Percentiles rank a stretch among this genome's conserved stretches.
Evolutionary conservation across 2,113 vertebrate species (phyloP).

Genomic region (Rhipidura dahli): DNA sequence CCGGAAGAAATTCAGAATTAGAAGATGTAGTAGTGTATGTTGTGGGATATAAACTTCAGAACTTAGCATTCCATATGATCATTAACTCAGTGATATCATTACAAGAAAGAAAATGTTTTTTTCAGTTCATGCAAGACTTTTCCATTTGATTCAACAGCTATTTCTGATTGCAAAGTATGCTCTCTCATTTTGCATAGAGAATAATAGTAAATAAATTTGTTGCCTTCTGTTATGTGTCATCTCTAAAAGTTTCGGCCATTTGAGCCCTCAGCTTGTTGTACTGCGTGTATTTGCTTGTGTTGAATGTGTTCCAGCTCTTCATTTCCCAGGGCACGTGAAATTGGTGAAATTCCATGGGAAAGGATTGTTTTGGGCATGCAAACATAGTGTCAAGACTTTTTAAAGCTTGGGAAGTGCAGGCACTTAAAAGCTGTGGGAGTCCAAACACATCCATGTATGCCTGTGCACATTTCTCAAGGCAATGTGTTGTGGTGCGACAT

Average conservation of each 20-base stretch:
- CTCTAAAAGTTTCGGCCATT: slow-evolving; percentile 22
- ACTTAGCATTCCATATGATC: neutral
- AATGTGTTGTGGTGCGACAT: neutral
- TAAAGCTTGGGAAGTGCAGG: slow-evolving; percentile 29
- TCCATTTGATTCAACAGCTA: neutral
- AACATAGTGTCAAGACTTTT: slow-evolving; percentile 52
- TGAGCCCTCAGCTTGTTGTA: slow-evolving; percentile 51
- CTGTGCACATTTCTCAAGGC: neutral
- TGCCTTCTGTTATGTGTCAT: slow-evolving; percentile 14
- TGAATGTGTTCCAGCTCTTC: slow-evolving; percentile 70
- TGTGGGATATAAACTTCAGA: neutral
- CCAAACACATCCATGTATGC: neutral
- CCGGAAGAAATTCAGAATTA: neutral
- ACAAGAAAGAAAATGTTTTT: neutral
- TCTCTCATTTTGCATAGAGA: neutral
- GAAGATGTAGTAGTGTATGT: neutral
- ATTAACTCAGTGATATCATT: neutral
- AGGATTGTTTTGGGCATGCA: slow-evolving; percentile 52
- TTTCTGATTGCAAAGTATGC: neutral
- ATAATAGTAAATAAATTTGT: neutral
- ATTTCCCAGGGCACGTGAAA: slow-evolving; percentile 72
- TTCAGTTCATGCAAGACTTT: neutral
- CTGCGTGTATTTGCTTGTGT: slow-evolving; percentile 67
- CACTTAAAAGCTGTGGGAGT: neutral
- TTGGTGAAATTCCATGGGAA: slow-evolving; percentile 77